A percentile compares a stretch with the other conserved stretches of the same genome.
These are phyloP conservation scores for Acheta domesticus DNA, from an alignment of 2,888 invertebrate genomes.

Conservation along the genomic window DNA sequence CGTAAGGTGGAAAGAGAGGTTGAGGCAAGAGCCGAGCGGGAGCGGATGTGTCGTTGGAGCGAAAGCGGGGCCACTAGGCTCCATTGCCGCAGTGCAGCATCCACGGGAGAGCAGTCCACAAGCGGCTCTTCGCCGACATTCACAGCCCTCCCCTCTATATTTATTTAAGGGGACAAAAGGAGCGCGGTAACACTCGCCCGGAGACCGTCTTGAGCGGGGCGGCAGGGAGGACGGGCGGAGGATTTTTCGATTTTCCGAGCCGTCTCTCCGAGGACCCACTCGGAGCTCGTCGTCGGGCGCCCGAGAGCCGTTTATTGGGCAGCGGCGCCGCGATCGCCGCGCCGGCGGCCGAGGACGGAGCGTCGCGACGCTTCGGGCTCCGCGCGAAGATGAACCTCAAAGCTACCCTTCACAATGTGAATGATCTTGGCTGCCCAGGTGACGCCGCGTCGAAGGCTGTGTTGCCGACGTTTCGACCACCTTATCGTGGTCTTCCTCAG, in stretches of 20 bases:
- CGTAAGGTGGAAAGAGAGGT: not conserved
- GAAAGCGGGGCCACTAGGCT: no score
- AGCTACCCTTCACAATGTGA: no score
- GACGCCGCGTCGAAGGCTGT: no score
- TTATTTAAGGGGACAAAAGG: constrained; percentile 5
- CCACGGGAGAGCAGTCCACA: no score
- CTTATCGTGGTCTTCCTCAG: no score
- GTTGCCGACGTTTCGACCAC: no score
- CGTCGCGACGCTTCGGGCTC: not conserved
- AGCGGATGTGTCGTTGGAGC: not conserved
- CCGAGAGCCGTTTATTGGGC: not conserved
- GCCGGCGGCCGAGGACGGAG: not conserved
- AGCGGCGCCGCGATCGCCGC: not conserved
- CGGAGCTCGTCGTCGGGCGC: not conserved
- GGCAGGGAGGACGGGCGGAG: not conserved
- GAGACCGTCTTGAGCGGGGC: not conserved
- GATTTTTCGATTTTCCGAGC: not conserved
- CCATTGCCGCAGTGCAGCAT: no score
- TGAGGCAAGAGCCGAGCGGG: not conserved
- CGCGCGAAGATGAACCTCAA: no score
- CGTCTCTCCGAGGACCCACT: constrained; percentile 18
- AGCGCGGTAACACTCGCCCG: not conserved
- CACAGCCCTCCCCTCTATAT: not conserved
- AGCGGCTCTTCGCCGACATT: not conserved
- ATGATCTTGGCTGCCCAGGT: no score